A percentile compares a stretch with the other conserved stretches of the same genome.
Conservation (phyloP, 1,140 invertebrate species). For the Listronotus bonariensis region DNA sequence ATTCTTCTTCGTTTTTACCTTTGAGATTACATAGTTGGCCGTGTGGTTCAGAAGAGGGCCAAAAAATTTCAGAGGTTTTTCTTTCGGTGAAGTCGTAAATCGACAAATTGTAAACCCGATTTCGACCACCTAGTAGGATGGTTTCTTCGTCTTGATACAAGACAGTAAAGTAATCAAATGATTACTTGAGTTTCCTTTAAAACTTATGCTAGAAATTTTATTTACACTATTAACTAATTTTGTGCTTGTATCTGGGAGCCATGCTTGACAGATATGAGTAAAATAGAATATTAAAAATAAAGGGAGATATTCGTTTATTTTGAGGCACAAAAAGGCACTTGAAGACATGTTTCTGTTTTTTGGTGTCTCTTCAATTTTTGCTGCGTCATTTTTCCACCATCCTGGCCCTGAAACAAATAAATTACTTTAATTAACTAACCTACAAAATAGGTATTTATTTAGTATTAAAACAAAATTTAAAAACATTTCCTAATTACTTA, state of each 20-base stretch:
- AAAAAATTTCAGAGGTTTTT: constrained; percentile 65
- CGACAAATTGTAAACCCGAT: constrained; percentile 81
- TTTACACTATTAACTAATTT: constrained; percentile 49
- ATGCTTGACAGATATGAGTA: constrained; percentile 40
- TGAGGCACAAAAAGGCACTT: constrained; percentile 39
- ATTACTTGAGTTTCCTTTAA: constrained; percentile 47
- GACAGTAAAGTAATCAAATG: constrained; percentile 59
- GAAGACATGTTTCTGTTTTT: constrained; percentile 21
- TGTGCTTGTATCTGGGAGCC: constrained; percentile 52
- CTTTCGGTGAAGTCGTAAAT: constrained; percentile 70
- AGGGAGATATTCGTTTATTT: constrained; percentile 18
- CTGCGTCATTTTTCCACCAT: constrained; percentile 35
- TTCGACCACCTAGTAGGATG: constrained; percentile 64
- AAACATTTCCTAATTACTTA: too few relatives aligned
- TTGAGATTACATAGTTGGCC: constrained; percentile 84
- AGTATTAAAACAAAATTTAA: background rate
- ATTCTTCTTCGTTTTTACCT: constrained; percentile 86
- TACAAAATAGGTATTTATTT: background rate
- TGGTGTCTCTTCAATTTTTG: constrained; percentile 18
- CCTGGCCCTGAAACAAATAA: constrained; percentile 34
- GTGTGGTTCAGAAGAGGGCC: constrained; percentile 81
- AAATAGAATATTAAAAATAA: constrained; percentile 35
- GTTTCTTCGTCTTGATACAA: constrained; percentile 59
- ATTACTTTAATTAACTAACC: background rate
- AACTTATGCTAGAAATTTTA: constrained; percentile 48